phyloP scores from a whole-genome alignment of 2,113 vertebrate species.

The Mystacornis crossleyi region DNA sequence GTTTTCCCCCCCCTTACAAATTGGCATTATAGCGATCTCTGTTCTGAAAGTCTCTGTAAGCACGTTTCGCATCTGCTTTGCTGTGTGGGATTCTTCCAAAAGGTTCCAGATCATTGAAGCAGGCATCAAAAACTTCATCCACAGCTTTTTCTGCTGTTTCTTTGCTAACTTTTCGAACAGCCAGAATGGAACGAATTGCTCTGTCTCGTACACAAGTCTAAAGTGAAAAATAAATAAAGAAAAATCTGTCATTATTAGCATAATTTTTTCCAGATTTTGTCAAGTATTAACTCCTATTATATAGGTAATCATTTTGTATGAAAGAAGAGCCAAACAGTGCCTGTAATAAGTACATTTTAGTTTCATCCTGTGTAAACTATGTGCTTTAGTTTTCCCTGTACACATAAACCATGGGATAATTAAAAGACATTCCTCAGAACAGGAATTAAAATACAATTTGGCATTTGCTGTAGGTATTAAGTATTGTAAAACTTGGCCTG shows the following conservation, averaged over 20 bases:
- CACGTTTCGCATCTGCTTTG: constrained; percentile 84
- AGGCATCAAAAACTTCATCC: constrained; percentile 91
- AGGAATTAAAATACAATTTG: not conserved
- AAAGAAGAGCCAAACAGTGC: not conserved
- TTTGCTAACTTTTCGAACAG: constrained; percentile 87
- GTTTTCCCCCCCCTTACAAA: constrained; percentile 71
- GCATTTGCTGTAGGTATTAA: not conserved
- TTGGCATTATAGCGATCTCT: constrained; percentile 88
- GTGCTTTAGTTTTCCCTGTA: not conserved
- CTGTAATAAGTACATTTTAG: not conserved
- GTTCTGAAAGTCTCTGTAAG: constrained; percentile 87
- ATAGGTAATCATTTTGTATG: not conserved
- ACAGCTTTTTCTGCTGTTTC: constrained; percentile 88
- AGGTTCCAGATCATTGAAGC: constrained; percentile 92
- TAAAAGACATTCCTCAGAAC: not conserved
- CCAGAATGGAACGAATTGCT: constrained; percentile 91
- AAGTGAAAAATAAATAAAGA: not conserved
- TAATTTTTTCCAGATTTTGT: not conserved
- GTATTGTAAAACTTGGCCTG: not conserved
- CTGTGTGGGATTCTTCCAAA: constrained; percentile 92
- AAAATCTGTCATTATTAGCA: not conserved
- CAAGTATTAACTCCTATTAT: not conserved
- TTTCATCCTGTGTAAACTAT: not conserved
- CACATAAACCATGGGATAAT: not conserved
- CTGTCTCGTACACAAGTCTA: constrained; percentile 90